These are phyloP conservation scores for Dinoponera quadriceps DNA, from an alignment of 1,140 invertebrate species.

Conservation along the genomic window DNA sequence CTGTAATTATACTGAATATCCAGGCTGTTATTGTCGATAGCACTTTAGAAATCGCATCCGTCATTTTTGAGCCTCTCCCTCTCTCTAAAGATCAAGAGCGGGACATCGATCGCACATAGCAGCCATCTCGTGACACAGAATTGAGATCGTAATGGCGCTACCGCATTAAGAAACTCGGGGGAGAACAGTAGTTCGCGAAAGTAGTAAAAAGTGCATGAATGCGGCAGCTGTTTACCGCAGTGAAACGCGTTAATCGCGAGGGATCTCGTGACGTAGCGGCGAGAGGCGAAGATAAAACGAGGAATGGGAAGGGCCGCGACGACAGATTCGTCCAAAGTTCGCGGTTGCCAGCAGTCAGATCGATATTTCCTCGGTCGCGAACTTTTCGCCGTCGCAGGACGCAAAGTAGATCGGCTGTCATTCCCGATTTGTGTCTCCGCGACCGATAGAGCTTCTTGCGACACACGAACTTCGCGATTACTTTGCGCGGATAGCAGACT, in stretches of 20 bases:
- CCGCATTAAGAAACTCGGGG: constrained; percentile 47
- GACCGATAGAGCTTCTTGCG: constrained; percentile 60
- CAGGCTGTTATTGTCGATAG: no score
- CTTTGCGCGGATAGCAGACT: constrained; percentile 50
- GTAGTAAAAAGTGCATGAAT: constrained; percentile 55
- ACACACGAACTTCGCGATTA: constrained; percentile 56
- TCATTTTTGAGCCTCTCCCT: no score
- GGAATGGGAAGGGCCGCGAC: constrained; percentile 32
- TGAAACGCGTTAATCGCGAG: constrained; percentile 59
- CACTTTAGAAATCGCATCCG: no score
- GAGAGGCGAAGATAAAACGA: constrained; percentile 52
- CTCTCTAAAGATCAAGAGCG: background rate
- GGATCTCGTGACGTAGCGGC: constrained; percentile 45
- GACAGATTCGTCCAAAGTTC: constrained; percentile 53
- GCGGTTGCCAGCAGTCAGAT: constrained; percentile 58
- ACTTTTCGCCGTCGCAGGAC: constrained; percentile 46
- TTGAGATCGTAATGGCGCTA: constrained; percentile 42
- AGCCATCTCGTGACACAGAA: constrained; percentile 51
- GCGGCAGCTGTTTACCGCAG: constrained; percentile 61
- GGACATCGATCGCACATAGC: constrained; percentile 27
- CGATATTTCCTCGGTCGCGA: constrained; percentile 55
- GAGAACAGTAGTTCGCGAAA: constrained; percentile 37
- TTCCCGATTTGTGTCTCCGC: constrained; percentile 54
- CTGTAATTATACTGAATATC: no score
- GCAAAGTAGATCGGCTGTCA: constrained; percentile 54